phyloP scores from a whole-genome alignment of 2,113 vertebrate genomes.

The Polypterus senegalus region DNA sequence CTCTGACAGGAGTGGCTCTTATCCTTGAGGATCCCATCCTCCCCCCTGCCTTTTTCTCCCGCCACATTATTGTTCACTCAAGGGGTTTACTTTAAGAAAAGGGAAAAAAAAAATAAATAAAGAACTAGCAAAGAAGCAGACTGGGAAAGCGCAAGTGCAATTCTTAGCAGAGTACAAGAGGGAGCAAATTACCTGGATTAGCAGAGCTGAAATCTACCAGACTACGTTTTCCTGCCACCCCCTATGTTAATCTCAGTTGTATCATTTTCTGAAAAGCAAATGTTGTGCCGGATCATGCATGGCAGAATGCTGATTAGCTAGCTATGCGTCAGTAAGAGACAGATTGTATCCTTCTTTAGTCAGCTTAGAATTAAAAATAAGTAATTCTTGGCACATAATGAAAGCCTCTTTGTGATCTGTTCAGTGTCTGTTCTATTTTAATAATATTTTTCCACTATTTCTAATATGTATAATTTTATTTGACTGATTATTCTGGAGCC shows the following conservation, averaged over 20 bases:
- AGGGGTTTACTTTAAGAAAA: background rate
- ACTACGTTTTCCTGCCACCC: background rate
- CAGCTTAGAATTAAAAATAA: too few relatives aligned
- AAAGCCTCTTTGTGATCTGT: background rate
- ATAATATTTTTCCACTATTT: background rate
- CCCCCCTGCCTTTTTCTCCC: background rate
- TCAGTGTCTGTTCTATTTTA: background rate
- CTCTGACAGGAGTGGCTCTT: background rate
- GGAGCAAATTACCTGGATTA: background rate
- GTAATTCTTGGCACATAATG: too few relatives aligned
- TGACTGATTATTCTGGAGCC: too few relatives aligned
- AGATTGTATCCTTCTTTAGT: background rate
- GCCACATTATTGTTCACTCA: background rate
- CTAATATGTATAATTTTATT: too few relatives aligned
- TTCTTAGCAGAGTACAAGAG: background rate
- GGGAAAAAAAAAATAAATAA: background rate
- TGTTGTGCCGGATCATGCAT: background rate
- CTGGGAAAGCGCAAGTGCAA: background rate
- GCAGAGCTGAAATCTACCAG: background rate
- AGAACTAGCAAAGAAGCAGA: too few relatives aligned
- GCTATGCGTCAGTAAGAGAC: background rate
- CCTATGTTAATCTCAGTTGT: too few relatives aligned
- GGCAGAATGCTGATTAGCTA: background rate
- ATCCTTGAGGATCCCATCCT: background rate
- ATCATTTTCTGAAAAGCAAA: background rate